Base-by-base conservation (phyloP, 2,888 invertebrate species). In the Torymus tubicola region DNA sequence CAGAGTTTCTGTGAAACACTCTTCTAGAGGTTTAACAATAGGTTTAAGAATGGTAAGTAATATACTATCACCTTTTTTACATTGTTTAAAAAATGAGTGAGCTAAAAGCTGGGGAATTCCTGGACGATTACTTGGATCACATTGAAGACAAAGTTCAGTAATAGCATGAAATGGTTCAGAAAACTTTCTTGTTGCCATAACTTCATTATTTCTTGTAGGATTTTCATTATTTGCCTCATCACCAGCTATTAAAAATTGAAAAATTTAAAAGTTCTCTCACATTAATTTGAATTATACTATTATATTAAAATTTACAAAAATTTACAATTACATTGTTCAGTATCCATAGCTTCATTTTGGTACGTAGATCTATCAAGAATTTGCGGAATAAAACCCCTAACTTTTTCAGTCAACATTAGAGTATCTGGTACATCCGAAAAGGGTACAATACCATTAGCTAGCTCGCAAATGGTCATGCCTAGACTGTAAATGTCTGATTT, bases 401-500 rank as follows among this genome's bases (percentile, higher is more conserved):
- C 93, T 91, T 98, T 98, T 91, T 98, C 97, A 3, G 96, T 95
- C 85, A 97, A 92, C 97, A 98, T 97, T 86, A 97, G 93, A 0
- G 98, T 96, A n/a, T 94, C 95, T 8, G 96, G 94, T 87, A 96
- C 95, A 85, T 96, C 96, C 0, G 94, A 93, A 91, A 96, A 98
- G 0, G 98, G 98, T 84, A 96, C 96, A 53, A 95, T 93, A 0
- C 98, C 98, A 91, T 98, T 98, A 61, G 96, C 97, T 80, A 97
- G 91, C 91, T 97, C 97, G 90, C 97, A 98, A 67, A 95, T 93
- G 4, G 96, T 93, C 83, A 98, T 96, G 24, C 98, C 98, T 61
- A 98, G 88, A 81, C 98, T 98, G 89, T 98, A 98, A 14, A 98
- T 94, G 91, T 98, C 98, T 0, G 97, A 96, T 85, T 96, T 96